Percentiles rank a stretch among this genome's conserved stretches.
phyloP scores from a whole-genome alignment of 2,797 vertebrate species.

The Anolis apletophallus region DNA sequence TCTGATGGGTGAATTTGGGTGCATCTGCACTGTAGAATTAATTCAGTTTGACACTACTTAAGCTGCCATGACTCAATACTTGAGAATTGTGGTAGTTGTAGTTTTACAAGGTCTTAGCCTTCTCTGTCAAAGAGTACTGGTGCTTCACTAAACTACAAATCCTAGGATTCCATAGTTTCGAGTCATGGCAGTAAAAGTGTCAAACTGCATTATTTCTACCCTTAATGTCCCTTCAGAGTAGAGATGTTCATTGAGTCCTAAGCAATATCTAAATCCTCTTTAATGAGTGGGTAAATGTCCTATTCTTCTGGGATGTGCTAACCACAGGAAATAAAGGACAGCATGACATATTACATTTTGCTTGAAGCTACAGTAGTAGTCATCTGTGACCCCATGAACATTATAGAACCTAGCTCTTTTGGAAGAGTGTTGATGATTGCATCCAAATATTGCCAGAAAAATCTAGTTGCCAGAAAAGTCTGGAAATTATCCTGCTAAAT shows the following conservation, averaged over 20 bases:
- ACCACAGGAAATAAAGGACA: not conserved
- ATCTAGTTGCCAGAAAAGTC: constrained; percentile 18
- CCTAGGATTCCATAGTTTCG: no score
- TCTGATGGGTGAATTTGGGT: not conserved
- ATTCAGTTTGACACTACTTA: no score
- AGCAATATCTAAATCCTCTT: not conserved
- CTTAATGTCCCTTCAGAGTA: constrained; percentile 35
- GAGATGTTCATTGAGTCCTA: constrained; percentile 29
- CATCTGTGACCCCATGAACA: constrained; percentile 11
- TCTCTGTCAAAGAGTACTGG: no score
- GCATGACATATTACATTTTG: constrained; percentile 29
- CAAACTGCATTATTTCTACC: no score
- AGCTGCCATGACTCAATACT: no score
- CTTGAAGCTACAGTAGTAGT: constrained; percentile 25
- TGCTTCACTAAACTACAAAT: no score
- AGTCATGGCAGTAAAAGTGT: no score
- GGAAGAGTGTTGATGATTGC: not conserved
- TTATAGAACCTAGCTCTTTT: not conserved
- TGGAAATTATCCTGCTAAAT: constrained; percentile 29
- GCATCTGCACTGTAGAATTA: no score
- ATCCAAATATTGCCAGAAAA: constrained; percentile 24
- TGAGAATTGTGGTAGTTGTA: no score
- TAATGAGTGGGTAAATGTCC: constrained; percentile 6
- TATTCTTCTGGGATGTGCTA: not conserved
- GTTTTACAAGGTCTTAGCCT: no score